phyloP scores from a whole-genome alignment of 2,797 vertebrate species.

The Uromys caudimaculatus region DNA sequence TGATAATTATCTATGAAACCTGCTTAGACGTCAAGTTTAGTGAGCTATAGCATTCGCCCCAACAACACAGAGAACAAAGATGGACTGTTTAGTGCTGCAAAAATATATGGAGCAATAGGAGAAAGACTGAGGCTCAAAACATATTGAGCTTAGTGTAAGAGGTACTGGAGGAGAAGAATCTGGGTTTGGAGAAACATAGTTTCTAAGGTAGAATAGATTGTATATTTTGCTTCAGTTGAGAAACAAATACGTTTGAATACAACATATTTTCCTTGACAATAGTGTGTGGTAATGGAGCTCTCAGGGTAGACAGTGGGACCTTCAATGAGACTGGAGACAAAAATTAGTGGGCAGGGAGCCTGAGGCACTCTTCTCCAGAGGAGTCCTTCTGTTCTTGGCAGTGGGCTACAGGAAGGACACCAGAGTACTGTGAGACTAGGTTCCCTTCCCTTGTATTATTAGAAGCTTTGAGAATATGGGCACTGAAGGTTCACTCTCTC shows the following conservation, averaged over 20 bases:
- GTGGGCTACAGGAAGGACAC: background rate
- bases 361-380: background rate
- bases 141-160: conserved; percentile 22
- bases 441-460: background rate
- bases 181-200: background rate
- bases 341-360: background rate
- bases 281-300: background rate
- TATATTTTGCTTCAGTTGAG: conserved; percentile 41
- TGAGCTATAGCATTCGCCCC: background rate
- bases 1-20: conserved; percentile 18
- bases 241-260: background rate
- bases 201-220: background rate
- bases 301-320: background rate
- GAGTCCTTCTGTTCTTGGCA: background rate
- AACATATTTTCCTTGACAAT: background rate
- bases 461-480: background rate
- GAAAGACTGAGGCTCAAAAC: background rate
- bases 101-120: background rate
- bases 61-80: background rate
- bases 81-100: background rate
- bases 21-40: background rate
- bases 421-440: background rate
- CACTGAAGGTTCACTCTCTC: background rate
- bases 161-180: background rate
- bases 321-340: background rate